phyloP scores from a whole-genome alignment of 2,113 vertebrate genomes.

The Megatriorchis doriae region DNA sequence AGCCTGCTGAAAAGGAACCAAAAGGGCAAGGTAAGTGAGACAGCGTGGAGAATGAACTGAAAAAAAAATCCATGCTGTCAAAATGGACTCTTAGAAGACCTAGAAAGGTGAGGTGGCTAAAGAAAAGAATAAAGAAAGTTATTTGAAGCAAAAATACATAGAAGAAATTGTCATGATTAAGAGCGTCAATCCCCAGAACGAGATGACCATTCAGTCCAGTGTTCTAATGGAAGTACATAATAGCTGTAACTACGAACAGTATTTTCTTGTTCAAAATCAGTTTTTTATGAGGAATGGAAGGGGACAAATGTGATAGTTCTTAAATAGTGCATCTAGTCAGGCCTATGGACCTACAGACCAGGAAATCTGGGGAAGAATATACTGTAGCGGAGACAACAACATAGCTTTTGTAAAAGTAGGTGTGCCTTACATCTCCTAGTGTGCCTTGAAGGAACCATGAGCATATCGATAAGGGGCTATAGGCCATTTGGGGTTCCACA shows the following conservation, averaged over 20 bases:
- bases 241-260: background rate
- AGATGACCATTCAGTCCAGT: background rate
- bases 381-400: background rate
- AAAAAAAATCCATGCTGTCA: background rate
- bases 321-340: background rate
- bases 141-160: background rate
- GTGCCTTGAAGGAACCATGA: background rate
- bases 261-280: background rate
- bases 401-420: background rate
- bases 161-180: background rate
- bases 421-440: background rate
- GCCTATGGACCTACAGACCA: background rate
- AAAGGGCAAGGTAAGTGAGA: background rate
- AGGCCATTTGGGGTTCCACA: background rate
- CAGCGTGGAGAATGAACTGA: background rate
- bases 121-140: background rate
- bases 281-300: background rate
- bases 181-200: background rate
- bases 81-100: background rate
- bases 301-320: background rate
- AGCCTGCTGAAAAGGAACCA: background rate
- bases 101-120: background rate
- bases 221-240: background rate
- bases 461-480: rapidly evolving
- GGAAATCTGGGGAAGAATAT: background rate